phyloP scores from a whole-genome alignment of 2,888 invertebrate genomes.

The Drosophila leonis region DNA sequence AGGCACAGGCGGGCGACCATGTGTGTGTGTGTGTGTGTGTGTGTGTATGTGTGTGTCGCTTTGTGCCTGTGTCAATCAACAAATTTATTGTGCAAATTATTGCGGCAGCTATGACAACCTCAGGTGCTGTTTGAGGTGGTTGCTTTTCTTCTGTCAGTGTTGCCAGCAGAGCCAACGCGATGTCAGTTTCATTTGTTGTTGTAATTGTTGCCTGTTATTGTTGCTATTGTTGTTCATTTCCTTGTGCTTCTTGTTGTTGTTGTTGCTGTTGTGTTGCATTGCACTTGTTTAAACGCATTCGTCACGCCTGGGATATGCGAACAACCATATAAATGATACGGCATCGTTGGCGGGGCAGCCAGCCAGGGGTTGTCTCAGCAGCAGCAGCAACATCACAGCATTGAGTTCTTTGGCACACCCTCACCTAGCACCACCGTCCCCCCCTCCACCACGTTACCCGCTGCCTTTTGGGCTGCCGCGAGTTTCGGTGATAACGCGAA shows the following conservation, averaged over 20 bases:
- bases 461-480: conserved; percentile 12
- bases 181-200: background rate
- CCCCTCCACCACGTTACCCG: background rate
- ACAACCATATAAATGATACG: conserved; percentile 69
- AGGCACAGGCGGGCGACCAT: conserved; percentile 29
- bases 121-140: conserved; percentile 62
- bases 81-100: conserved; percentile 68
- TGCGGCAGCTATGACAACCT: conserved; percentile 72
- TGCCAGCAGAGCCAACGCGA: conserved; percentile 2
- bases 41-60: conserved; percentile 26
- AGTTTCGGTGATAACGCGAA: conserved; percentile 79
- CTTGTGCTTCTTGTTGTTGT: background rate
- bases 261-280: conserved; percentile 20
- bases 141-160: conserved; percentile 34
- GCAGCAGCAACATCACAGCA: conserved; percentile 4
- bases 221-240: conserved; percentile 6
- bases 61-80: conserved; percentile 55
- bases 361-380: conserved; percentile 52
- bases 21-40: conserved; percentile 6
- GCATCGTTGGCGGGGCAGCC: conserved; percentile 34
- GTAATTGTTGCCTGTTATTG: background rate
- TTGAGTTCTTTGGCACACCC: conserved; percentile 18
- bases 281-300: conserved; percentile 74
- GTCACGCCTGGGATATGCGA: conserved; percentile 64
- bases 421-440: background rate